A percentile compares a stretch with the other conserved stretches of the same genome.
These are phyloP conservation scores for Plumapathes pennacea DNA, from an alignment of 92 coral and sea anemone genomes.

Conservation along the genomic window DNA sequence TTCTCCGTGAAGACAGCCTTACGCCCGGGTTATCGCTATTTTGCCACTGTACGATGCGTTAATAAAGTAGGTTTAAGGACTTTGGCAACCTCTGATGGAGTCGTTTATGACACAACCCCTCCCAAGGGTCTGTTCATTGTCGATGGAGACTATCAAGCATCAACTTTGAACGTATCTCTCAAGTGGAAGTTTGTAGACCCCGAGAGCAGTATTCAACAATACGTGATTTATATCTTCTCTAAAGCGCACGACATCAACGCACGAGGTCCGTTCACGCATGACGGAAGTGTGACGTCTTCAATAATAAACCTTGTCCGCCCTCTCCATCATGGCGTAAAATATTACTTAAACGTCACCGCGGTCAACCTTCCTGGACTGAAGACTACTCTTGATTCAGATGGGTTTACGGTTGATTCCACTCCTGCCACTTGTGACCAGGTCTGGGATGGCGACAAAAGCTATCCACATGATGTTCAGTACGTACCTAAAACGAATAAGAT, in stretches of 20 bases:
- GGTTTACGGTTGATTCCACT: slow-evolving; percentile 71
- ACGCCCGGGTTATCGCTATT: slow-evolving; percentile 73
- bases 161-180: slow-evolving; percentile 26
- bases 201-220: slow-evolving; percentile 65
- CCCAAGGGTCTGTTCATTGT: slow-evolving; percentile 50
- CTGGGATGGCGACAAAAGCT: slow-evolving; percentile 58
- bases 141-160: slow-evolving; percentile 64
- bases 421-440: slow-evolving; percentile 82
- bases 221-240: slow-evolving; percentile 30
- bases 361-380: slow-evolving; percentile 70
- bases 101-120: slow-evolving; percentile 78
- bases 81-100: slow-evolving; percentile 69
- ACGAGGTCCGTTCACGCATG: slow-evolving; percentile 58
- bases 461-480: slow-evolving; percentile 31
- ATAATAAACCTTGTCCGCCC: slow-evolving; percentile 24
- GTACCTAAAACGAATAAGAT: slow-evolving; percentile 59
- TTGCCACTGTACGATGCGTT: slow-evolving; percentile 83
- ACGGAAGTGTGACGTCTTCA: slow-evolving; percentile 32
- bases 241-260: not conserved
- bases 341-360: slow-evolving; percentile 67
- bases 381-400: slow-evolving; percentile 61
- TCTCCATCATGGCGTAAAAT: slow-evolving; percentile 48
- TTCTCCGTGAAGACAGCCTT: slow-evolving; percentile 33
- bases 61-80: slow-evolving; percentile 79
- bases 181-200: slow-evolving; percentile 72